Conservation (phyloP, 1,140 invertebrate genomes). For the Heliconius eleuchia region DNA sequence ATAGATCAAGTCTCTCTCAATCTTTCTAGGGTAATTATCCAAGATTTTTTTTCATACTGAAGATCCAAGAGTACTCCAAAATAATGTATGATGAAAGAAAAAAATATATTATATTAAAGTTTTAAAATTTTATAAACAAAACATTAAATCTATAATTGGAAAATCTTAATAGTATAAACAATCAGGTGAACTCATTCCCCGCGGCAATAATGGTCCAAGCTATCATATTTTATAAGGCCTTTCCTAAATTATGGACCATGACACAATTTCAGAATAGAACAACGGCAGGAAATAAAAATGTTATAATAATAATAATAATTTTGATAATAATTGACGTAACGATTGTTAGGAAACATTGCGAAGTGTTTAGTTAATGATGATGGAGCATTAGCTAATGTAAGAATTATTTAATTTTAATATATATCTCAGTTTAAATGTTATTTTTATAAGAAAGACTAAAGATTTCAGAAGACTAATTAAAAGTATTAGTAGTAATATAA, state of each 20-base stretch:
- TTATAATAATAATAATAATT: background rate
- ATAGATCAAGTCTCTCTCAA: no score
- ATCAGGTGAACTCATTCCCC: slow-evolving; percentile 4
- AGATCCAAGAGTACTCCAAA: no score
- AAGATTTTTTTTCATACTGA: no score
- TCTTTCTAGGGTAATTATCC: no score
- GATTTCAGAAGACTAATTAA: no score
- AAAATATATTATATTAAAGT: no score
- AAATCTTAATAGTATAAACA: background rate
- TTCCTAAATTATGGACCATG: slow-evolving; percentile 13
- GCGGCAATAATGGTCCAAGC: background rate
- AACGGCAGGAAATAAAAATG: slow-evolving; percentile 2
- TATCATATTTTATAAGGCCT: background rate
- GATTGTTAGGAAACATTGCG: background rate
- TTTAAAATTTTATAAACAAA: no score
- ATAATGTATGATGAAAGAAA: no score
- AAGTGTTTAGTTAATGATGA: background rate
- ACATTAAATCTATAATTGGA: no score
- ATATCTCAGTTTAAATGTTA: background rate
- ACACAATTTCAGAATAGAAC: slow-evolving; percentile 12
- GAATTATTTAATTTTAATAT: background rate
- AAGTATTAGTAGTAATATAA: no score
- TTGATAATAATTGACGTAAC: slow-evolving; percentile 22
- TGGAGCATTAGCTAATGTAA: background rate
- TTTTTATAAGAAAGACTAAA: no score